Base-by-base conservation (phyloP, 2,797 vertebrate species). In the Australoheros facetus region DNA sequence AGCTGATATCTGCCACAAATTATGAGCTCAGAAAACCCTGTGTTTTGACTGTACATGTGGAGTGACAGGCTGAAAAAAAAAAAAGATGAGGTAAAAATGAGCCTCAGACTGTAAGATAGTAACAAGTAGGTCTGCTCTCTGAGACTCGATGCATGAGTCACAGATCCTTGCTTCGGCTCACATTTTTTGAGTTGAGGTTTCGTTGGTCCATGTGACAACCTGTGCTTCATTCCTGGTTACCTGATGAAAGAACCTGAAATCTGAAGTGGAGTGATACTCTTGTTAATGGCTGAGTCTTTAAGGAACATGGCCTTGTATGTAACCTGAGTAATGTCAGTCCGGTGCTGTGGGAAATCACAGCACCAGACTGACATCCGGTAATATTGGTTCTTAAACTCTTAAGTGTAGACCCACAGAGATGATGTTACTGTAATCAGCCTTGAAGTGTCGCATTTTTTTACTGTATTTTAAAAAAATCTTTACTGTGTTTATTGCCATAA, bases 1-100 rank as follows among this genome's bases (percentile, higher is more conserved):
- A 56, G 85, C 90, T 90, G 86, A 88, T 92, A 91, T 87, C 91
- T 90, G 82, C 73, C 80, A 79, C 82, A 91, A 90, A 89, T 89
- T 80, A 92, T 85, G 71, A 84, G 80, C 79, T 86, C 74, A 75
- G 71, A 86, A 87, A 89, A 69, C 53, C 14, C 30, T 69, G 1
- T 88, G 82, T 93, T 93, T 92, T 91, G 80, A 92, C 81, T 84
- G 56, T 83, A 76, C 70, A 82, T 79, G 48, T 75, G 34, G 86
- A 92, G 81, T 86, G 89, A 88, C 79, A 30, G 79, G 51, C 73
- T 71, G 71, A 77, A 45, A 12, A 66, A 75, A 60, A 12, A 66
- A 75, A 60, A 66, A 72, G 56, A 78, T 69, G 75, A 86, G 84
- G 64, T 79, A 42, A 84, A 91, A 92, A 83, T 87, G 72, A 91